Conservation (phyloP, 2,797 vertebrate species). For the Eulemur coronatus region DNA sequence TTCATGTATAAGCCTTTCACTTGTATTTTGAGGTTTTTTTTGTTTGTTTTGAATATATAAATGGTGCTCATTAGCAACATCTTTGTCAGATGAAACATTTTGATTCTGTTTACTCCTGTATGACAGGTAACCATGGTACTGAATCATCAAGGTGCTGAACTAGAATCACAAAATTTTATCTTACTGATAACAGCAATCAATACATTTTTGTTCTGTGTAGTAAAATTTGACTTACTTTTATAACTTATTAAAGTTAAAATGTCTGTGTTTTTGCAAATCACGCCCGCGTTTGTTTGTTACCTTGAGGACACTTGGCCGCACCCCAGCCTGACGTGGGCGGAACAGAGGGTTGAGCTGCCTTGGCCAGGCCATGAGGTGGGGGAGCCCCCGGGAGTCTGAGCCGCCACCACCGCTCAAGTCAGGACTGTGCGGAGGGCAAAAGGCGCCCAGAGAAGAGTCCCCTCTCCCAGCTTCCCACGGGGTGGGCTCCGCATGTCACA, state of each 20-base stretch:
- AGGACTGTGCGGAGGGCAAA: neutral
- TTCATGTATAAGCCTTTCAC: constrained; percentile 2
- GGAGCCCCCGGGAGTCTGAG: no score
- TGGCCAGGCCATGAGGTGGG: neutral
- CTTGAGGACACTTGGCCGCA: neutral
- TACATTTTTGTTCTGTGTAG: constrained; percentile 86
- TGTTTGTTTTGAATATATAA: constrained; percentile 14
- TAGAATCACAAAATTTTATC: constrained; percentile 56
- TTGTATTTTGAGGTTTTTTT: constrained; percentile 29
- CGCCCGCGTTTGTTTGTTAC: constrained; percentile 75
- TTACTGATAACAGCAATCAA: constrained; percentile 84
- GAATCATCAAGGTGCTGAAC: constrained; percentile 62
- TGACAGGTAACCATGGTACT: neutral
- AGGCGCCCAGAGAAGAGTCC: neutral
- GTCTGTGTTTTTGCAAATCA: constrained; percentile 91
- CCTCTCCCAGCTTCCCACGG: neutral
- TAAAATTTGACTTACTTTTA: constrained; percentile 92
- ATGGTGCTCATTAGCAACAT: constrained; percentile 59
- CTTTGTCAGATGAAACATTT: neutral
- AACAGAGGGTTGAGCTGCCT: neutral
- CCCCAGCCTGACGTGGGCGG: neutral
- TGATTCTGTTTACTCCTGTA: neutral
- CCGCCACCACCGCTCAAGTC: neutral
- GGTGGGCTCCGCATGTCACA: neutral
- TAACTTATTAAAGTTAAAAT: constrained; percentile 97